Evolutionary conservation across 1,140 invertebrate genomes (phyloP).

Genomic region (Bombus sibiricus): DNA sequence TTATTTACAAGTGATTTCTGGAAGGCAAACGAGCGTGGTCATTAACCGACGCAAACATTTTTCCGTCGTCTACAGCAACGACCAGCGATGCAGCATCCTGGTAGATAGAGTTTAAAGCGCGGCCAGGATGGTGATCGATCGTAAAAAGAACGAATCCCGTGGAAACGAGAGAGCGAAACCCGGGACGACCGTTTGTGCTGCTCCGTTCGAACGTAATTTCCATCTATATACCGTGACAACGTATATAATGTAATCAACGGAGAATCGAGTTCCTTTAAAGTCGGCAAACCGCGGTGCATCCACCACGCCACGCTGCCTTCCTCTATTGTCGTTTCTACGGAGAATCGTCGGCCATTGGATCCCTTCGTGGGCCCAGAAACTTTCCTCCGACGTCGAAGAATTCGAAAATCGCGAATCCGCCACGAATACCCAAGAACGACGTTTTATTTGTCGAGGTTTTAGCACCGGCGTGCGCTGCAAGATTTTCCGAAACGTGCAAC

Average conservation of each 20-base stretch:
- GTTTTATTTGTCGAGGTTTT: too few relatives aligned
- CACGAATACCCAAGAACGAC: too few relatives aligned
- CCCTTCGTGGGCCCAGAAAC: background rate
- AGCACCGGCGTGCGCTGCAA: too few relatives aligned
- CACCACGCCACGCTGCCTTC: background rate
- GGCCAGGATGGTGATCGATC: conserved; percentile 37
- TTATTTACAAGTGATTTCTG: conserved; percentile 34
- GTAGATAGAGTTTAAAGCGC: conserved; percentile 43
- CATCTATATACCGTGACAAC: conserved; percentile 44
- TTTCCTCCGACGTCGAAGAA: background rate
- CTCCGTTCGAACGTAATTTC: conserved; percentile 35
- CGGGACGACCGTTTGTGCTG: background rate
- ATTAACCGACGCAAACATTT: conserved; percentile 57
- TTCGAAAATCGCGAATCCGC: background rate
- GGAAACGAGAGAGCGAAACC: conserved; percentile 12
- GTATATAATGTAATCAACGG: conserved; percentile 37
- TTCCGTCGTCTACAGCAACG: conserved; percentile 30
- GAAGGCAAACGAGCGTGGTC: conserved; percentile 39
- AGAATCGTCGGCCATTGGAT: too few relatives aligned
- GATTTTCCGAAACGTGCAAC: too few relatives aligned
- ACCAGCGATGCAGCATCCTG: background rate
- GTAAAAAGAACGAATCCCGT: conserved; percentile 41
- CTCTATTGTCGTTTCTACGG: background rate
- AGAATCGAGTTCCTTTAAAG: conserved; percentile 24
- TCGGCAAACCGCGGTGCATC: conserved; percentile 10